phyloP scores from a whole-genome alignment of 1,140 invertebrate genomes.

The Achroia grisella region DNA sequence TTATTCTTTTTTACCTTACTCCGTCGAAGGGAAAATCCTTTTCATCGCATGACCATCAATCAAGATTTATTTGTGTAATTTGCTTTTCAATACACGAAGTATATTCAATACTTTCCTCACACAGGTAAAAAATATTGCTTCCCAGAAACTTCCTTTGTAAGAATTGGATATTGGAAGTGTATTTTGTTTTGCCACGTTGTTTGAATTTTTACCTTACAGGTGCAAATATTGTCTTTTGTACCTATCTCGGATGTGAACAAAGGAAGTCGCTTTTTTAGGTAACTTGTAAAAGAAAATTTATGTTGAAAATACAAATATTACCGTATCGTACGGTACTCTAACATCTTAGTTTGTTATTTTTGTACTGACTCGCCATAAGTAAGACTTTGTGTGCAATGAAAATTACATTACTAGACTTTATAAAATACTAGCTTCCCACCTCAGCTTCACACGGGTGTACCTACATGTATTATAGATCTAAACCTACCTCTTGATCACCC shows the following conservation, averaged over 20 bases:
- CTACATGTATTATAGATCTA: no score
- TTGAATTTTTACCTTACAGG: conserved; percentile 3
- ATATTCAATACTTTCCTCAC: conserved; percentile 3
- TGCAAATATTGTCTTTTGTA: conserved; percentile 3
- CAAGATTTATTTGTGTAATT: conserved; percentile 18
- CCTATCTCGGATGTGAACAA: not conserved
- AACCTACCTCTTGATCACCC: no score
- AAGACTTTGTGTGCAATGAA: no score
- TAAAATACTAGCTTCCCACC: no score
- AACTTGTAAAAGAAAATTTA: not conserved
- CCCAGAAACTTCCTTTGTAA: conserved; percentile 1
- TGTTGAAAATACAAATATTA: no score
- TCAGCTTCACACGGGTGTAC: no score
- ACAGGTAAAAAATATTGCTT: conserved; percentile 1
- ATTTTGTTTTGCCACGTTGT: conserved; percentile 3
- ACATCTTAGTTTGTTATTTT: no score
- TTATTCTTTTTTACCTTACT: conserved; percentile 25
- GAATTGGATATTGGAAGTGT: not conserved
- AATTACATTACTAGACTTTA: no score
- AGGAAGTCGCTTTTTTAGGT: not conserved
- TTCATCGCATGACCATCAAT: conserved; percentile 24
- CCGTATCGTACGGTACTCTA: no score
- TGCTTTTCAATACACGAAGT: conserved; percentile 8
- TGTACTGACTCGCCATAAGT: no score
- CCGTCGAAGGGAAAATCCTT: conserved; percentile 8